phyloP scores from a whole-genome alignment of 2,888 invertebrate genomes.

The Agrotis segetum region DNA sequence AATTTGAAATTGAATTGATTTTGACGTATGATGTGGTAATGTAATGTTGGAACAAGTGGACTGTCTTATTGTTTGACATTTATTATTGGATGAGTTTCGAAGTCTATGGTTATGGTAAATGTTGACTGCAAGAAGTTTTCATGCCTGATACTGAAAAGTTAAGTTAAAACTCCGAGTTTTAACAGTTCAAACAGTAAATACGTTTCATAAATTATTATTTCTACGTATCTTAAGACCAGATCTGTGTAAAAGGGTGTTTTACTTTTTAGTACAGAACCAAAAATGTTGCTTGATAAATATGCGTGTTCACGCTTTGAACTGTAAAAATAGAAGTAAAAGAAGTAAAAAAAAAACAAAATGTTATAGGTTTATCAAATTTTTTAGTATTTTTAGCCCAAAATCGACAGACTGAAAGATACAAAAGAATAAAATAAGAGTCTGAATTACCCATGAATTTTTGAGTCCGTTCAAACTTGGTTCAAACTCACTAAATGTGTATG shows the following conservation, averaged over 20 bases:
- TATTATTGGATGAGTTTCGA: not conserved
- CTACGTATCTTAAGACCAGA: not conserved
- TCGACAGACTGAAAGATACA: too few species aligned
- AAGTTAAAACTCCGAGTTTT: slow-evolving; percentile 4
- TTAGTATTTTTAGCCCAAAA: too few species aligned
- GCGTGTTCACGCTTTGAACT: not conserved
- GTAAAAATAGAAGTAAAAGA: not conserved
- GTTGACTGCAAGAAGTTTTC: slow-evolving; percentile 17
- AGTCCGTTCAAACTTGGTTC: not conserved
- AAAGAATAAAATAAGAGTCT: too few species aligned
- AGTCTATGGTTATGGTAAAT: not conserved
- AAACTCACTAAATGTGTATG: not conserved
- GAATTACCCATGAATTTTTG: not conserved
- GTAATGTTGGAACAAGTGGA: slow-evolving; percentile 52
- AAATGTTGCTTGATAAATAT: not conserved
- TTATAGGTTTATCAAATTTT: too few species aligned
- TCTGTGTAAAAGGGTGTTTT: not conserved
- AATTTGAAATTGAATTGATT: slow-evolving; percentile 73
- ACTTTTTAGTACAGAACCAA: not conserved
- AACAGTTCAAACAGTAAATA: not conserved
- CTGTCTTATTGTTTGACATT: slow-evolving; percentile 27
- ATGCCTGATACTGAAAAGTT: not conserved
- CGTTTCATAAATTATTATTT: not conserved
- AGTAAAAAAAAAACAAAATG: too few species aligned
- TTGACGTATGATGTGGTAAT: slow-evolving; percentile 64